Percentiles rank a stretch among this genome's conserved stretches.
Evolutionary conservation across 2,888 invertebrate species (phyloP).

Genomic region (Holacanthella duospinosa): DNA sequence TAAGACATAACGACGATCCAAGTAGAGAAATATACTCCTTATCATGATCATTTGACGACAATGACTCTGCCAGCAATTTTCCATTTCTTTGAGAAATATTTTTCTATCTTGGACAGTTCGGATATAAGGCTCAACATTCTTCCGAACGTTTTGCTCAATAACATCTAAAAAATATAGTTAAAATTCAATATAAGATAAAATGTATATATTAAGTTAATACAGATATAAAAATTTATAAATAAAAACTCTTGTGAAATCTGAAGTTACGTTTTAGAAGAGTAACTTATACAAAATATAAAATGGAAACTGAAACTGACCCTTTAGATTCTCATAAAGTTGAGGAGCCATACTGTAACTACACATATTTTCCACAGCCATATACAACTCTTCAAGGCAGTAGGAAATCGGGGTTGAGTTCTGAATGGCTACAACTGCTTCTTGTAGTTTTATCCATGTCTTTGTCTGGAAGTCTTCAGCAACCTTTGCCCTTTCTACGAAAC

Average conservation of each 20-base stretch:
- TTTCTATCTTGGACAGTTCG: slow-evolving; percentile 84
- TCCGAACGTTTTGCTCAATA: slow-evolving; percentile 79
- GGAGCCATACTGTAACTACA: slow-evolving; percentile 96
- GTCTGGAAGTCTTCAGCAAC: slow-evolving; percentile 88
- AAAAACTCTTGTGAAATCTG: too few species aligned
- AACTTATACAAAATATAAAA: too few species aligned
- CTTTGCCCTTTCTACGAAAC: slow-evolving; percentile 59
- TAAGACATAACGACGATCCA: slow-evolving; percentile 92
- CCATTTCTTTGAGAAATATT: slow-evolving; percentile 85
- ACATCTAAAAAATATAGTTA: slow-evolving; percentile 46
- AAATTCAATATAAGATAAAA: too few species aligned
- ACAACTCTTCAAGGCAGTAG: slow-evolving; percentile 85
- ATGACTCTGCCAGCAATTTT: slow-evolving; percentile 89
- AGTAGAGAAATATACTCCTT: slow-evolving; percentile 90
- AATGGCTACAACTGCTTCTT: slow-evolving; percentile 89
- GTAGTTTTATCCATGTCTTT: slow-evolving; percentile 85
- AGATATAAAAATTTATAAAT: background rate
- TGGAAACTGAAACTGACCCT: slow-evolving; percentile 47
- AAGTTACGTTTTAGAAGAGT: too few species aligned
- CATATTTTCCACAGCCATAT: slow-evolving; percentile 97
- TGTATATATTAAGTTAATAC: background rate
- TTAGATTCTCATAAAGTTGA: slow-evolving; percentile 75
- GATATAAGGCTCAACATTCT: slow-evolving; percentile 79
- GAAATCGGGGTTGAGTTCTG: slow-evolving; percentile 85
- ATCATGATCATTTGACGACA: slow-evolving; percentile 99